Percentiles rank a stretch among this genome's conserved stretches.
Evolutionary conservation across 2,888 invertebrate species (phyloP).

Genomic region (Xestia ashworthii): DNA sequence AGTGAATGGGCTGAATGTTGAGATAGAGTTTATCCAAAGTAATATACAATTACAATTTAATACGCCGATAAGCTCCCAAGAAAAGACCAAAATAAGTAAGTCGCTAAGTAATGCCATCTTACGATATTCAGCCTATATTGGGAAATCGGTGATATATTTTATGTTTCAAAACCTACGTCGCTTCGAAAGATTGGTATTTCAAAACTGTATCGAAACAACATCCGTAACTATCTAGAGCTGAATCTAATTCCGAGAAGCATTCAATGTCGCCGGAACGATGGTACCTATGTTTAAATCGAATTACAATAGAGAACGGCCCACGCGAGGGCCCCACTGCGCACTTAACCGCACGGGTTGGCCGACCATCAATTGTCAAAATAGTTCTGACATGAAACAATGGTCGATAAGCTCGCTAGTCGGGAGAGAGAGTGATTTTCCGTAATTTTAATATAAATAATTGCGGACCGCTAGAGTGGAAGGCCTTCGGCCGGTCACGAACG

Average conservation of each 20-base stretch:
- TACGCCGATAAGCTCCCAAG: slow-evolving; percentile 42
- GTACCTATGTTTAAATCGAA: slow-evolving; percentile 80
- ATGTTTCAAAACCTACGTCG: slow-evolving; percentile 72
- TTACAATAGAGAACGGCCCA: slow-evolving; percentile 84
- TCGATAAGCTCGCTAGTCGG: slow-evolving; percentile 72
- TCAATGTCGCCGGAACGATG: slow-evolving; percentile 83
- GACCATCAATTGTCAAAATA: slow-evolving; percentile 80
- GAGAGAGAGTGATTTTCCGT: slow-evolving; percentile 83
- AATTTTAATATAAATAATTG: slow-evolving; percentile 84
- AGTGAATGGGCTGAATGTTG: slow-evolving; percentile 28
- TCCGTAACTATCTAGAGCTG: slow-evolving; percentile 76
- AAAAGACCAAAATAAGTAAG: slow-evolving; percentile 66
- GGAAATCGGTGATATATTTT: slow-evolving; percentile 70
- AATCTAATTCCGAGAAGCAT: slow-evolving; percentile 83
- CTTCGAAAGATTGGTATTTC: slow-evolving; percentile 79
- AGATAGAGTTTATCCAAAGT: slow-evolving; percentile 56
- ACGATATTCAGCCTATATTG: slow-evolving; percentile 65
- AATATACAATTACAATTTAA: slow-evolving; percentile 60
- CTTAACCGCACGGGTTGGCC: slow-evolving; percentile 70
- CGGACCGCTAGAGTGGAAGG: slow-evolving; percentile 79
- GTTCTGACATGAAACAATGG: slow-evolving; percentile 80
- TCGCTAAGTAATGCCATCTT: slow-evolving; percentile 66
- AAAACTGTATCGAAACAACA: slow-evolving; percentile 81
- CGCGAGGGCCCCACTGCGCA: slow-evolving; percentile 74
- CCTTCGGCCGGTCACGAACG: slow-evolving; percentile 81